phyloP scores from a whole-genome alignment of 2,797 vertebrate species.

The Tragopan temminckii region DNA sequence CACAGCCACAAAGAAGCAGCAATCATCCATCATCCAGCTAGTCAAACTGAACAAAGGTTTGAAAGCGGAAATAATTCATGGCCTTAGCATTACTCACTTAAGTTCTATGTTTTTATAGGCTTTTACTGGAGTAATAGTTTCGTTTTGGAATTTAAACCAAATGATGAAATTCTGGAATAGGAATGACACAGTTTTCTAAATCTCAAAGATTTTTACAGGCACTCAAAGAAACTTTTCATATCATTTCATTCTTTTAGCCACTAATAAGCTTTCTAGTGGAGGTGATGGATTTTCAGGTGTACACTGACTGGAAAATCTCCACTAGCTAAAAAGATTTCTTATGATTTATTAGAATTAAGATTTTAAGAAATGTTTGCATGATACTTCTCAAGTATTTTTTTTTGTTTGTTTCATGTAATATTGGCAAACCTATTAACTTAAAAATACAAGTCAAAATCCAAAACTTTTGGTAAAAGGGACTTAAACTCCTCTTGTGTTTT shows the following conservation, averaged over 20 bases:
- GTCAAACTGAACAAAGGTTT: constrained; percentile 43
- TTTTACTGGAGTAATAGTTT: background rate
- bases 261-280: background rate
- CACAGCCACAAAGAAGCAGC: constrained; percentile 51
- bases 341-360: background rate
- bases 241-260: background rate
- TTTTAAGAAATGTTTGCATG: background rate
- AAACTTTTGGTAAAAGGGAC: background rate
- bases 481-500: background rate
- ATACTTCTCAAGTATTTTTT: background rate
- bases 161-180: background rate
- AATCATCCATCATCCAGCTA: constrained; percentile 55
- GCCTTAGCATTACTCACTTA: background rate
- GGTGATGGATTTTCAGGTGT: background rate
- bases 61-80: constrained; percentile 40
- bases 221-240: background rate
- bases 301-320: background rate
- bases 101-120: background rate
- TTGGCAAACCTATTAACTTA: background rate
- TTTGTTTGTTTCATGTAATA: background rate
- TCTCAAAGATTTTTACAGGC: accelerated
- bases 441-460: background rate
- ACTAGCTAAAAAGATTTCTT: background rate
- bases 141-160: background rate
- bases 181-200: background rate